These are phyloP conservation scores for Platysteira castanea DNA, from an alignment of 2,113 vertebrate species.

Conservation along the genomic window DNA sequence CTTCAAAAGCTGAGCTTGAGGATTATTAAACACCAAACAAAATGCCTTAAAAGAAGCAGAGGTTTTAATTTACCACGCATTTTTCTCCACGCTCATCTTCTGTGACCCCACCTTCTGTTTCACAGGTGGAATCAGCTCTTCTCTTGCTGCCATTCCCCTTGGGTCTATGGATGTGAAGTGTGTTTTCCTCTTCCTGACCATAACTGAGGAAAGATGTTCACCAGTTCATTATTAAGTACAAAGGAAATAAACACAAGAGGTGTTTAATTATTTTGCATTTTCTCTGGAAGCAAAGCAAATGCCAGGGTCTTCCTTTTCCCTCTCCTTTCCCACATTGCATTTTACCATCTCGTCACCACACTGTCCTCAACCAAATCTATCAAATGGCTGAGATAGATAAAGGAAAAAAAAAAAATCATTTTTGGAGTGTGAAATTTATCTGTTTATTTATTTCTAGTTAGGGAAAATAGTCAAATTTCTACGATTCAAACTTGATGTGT, in stretches of 20 bases:
- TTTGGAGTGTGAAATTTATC: neutral
- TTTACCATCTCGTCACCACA: neutral
- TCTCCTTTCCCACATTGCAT: neutral
- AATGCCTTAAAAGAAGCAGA: neutral
- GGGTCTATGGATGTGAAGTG: neutral
- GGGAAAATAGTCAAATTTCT: neutral
- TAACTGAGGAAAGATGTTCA: neutral
- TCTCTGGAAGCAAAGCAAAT: neutral
- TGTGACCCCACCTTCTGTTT: neutral
- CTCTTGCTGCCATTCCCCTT: neutral
- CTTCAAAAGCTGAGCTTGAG: neutral
- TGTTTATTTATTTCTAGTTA: neutral
- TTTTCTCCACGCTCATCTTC: neutral
- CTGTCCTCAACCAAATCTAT: neutral
- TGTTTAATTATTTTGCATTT: neutral
- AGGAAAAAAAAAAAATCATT: neutral
- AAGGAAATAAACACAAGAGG: neutral
- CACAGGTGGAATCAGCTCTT: neutral
- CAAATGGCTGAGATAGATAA: neutral
- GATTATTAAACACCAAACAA: neutral
- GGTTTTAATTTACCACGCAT: neutral
- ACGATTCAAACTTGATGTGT: neutral
- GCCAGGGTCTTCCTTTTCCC: neutral
- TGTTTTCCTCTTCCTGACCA: neutral
- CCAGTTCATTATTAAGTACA: neutral